Base-by-base conservation (phyloP, 2,113 vertebrate genomes). In the Phrynocephalus versicolor region DNA sequence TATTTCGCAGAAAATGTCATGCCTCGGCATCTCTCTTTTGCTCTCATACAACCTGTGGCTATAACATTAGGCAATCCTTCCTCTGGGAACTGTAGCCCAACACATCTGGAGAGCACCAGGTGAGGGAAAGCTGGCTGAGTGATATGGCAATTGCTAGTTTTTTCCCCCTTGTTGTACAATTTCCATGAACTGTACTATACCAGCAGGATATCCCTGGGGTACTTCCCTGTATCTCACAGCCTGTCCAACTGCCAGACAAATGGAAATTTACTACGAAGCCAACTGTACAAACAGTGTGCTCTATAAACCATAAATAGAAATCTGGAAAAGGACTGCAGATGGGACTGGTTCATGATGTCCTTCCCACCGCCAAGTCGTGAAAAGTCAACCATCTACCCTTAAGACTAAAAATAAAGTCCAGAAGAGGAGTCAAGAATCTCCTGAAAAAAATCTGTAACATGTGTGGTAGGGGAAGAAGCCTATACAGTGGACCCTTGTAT, bases 271-370 rank as follows among this genome's bases (percentile, higher is more conserved):
- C 81, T 62, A 64, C 27, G 16, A 64, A 62, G 55, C 70, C 70
- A 73, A 73, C 81, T 73, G 70, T 41, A 74, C 81, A 83, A 73
- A 83, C 35, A 83, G 57, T n/a, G 73, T 60, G 70, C 35, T 10
- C 55, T 19, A 19, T 45, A 73, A 62, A 83, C 25, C 70, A 73
- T 72, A 73, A 74, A 74, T 15, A 83, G 69, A 73, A 37, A 83
- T 73, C 81, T 41, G 55, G 35, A 83, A 60, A 39, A 27, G 71
- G 37, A 60, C 55, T 82, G 18, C 27, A 45, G n/a, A 62, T 51
- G 45, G 7, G 18, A 23, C 41, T 51, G 73, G 45, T 33, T 33
- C 39, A 57, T 75, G 41, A 55, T n/a, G 16, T 19, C 51, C 74
- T 6, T 57, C 3, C 51, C 51, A 25, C 5, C 39, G 25, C 67